A percentile compares a stretch with the other conserved stretches of the same genome.
These are phyloP conservation scores for Platycheirus rosarum DNA, from an alignment of 2,888 invertebrate genomes.

Conservation along the genomic window DNA sequence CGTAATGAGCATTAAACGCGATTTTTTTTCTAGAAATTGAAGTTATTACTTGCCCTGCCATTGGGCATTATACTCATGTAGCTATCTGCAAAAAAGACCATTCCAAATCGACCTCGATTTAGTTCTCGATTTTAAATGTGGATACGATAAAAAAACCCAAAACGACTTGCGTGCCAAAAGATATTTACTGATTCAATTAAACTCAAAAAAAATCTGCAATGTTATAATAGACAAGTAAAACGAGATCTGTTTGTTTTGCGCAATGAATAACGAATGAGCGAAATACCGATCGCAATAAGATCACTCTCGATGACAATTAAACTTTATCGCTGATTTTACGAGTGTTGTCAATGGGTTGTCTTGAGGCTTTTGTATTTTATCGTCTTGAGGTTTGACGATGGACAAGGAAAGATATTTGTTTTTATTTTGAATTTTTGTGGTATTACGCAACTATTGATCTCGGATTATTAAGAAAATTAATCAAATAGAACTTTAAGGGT, in stretches of 20 bases:
- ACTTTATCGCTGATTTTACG: conserved; percentile 50
- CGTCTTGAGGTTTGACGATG: too few species aligned
- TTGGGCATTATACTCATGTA: not conserved
- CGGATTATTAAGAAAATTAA: too few species aligned
- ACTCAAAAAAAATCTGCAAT: conserved; percentile 33
- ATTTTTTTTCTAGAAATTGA: conserved; percentile 17
- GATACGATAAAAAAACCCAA: not conserved
- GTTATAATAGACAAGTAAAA: conserved; percentile 41
- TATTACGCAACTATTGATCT: too few species aligned
- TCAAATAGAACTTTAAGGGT: too few species aligned
- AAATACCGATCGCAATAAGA: conserved; percentile 46
- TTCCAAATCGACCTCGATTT: conserved; percentile 47
- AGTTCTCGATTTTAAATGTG: conserved; percentile 19
- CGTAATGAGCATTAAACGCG: conserved; percentile 25
- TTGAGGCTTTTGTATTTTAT: conserved; percentile 1
- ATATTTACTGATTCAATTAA: conserved; percentile 35
- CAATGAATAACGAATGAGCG: conserved; percentile 34
- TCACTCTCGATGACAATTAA: conserved; percentile 56
- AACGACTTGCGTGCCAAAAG: conserved; percentile 21
- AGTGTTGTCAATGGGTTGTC: conserved; percentile 15
- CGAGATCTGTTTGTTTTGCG: conserved; percentile 48
- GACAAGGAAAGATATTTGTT: too few species aligned
- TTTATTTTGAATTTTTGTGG: too few species aligned
- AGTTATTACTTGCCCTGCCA: conserved; percentile 4
- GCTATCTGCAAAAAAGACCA: conserved; percentile 33